Percentiles rank a stretch among this genome's conserved stretches.
Conservation (phyloP, 2,113 vertebrate genomes). For the Poeciliopsis occidentalis region DNA sequence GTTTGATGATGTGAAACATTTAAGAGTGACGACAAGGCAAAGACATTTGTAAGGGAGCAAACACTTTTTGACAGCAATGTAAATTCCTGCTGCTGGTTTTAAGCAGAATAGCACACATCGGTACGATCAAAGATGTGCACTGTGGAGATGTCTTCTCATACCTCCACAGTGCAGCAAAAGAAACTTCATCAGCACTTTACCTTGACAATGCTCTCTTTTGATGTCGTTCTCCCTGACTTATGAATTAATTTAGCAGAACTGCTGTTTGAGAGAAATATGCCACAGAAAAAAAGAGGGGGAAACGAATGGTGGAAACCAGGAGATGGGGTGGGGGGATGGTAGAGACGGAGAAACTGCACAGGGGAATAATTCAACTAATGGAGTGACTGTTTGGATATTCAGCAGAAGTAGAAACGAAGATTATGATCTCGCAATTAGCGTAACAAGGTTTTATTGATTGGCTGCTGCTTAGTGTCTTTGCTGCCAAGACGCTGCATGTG, state of each 20-base stretch:
- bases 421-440: slow-evolving; percentile 85
- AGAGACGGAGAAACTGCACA: slow-evolving; percentile 64
- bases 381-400: slow-evolving; percentile 82
- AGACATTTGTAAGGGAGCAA: too few species aligned
- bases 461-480: slow-evolving; percentile 69
- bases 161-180: slow-evolving; percentile 47
- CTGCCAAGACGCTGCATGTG: slow-evolving; percentile 78
- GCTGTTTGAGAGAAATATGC: slow-evolving; percentile 78
- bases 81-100: slow-evolving; percentile 20
- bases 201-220: slow-evolving; percentile 74
- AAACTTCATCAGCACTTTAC: slow-evolving; percentile 80
- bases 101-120: slow-evolving; percentile 20
- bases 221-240: slow-evolving; percentile 75
- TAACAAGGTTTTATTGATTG: slow-evolving; percentile 86
- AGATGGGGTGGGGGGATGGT: slow-evolving; percentile 15
- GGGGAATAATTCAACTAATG: slow-evolving; percentile 83
- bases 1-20: too few species aligned
- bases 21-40: too few species aligned
- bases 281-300: slow-evolving; percentile 42
- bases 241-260: slow-evolving; percentile 78
- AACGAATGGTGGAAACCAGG: slow-evolving; percentile 44
- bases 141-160: slow-evolving; percentile 59
- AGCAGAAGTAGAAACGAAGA: slow-evolving; percentile 80
- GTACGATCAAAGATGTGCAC: slow-evolving; percentile 59
- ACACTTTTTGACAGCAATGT: not conserved